Evolutionary conservation across 2,888 invertebrate species (phyloP), one percentile per base, ranked within the genome.

Genomic region (Dorcus parallelipipedus): DNA sequence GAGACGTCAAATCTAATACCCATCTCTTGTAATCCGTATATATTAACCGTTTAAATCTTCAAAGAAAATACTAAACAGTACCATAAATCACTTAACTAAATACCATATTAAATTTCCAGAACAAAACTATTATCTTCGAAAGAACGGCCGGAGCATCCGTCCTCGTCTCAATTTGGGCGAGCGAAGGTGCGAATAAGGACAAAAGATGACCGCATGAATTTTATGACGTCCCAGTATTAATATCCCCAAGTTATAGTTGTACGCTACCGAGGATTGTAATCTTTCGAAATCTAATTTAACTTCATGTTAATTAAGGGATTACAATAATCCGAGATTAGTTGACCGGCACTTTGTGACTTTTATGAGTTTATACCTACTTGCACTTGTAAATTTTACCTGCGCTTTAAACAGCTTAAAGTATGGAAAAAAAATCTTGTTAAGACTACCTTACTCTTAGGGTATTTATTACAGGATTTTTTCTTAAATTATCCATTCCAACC

Each of bases 41-140:
- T 20, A 20, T 45, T 20, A 23, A 10, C 20, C 45, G 23, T 45
- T 72, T 68, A 70, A 68, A 64, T 61, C 67, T 65, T 71, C 69
- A 71, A 71, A 71, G 67, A 68, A 68, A 69, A 71, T 69, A 68
- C 68, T 70, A 71, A 72, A 71, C 64, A 62, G 63, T 58, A 60
- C 65, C 70, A 70, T 73, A 73, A 73, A 73, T 73, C 71, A 73
- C 65, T 56, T 59, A 60, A 59, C 67, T 71, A 72, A 73, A 70
- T 69, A 67, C 67, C 69, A 62, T 64, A 69, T 68, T 68, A 68
- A 68, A 70, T 65, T 65, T 67, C 64, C 65, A 72, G 68, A 72
- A 69, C 52, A 48, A 55, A 59, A 59, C 59, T 55, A 55, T 55
- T 55, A 55, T 59, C 48, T 55, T 43, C 43, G 39, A 51, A 56